A percentile compares a stretch with the other conserved stretches of the same genome.
phyloP scores from a whole-genome alignment of 2,797 vertebrate species.

The Thunnus albacares region DNA sequence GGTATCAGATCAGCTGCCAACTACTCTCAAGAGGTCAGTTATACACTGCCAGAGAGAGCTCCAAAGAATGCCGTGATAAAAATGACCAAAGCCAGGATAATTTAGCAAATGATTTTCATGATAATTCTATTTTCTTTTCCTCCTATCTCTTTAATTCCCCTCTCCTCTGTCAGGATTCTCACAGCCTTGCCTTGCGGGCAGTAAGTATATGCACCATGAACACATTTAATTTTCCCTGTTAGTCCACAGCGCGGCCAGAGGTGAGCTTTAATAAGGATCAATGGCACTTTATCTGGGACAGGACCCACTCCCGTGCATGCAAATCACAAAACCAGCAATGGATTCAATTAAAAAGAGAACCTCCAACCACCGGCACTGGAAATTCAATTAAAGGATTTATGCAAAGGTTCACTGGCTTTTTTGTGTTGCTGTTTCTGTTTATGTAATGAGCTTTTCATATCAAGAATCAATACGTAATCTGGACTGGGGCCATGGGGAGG shows the following conservation, averaged over 20 bases:
- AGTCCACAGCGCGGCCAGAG: conserved; percentile 96
- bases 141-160: conserved; percentile 58
- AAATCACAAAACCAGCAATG: conserved; percentile 95
- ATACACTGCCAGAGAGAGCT: conserved; percentile 23
- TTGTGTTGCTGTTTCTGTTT: conserved; percentile 96
- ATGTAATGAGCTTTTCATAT: conserved; percentile 99
- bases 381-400: conserved; percentile 99
- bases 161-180: conserved; percentile 70
- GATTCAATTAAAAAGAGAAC: conserved; percentile 99
- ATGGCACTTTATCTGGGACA: conserved; percentile 99
- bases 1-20: conserved; percentile 34
- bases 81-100: conserved; percentile 73
- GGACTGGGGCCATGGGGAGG: conserved; percentile 89
- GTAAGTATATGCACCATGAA: conserved; percentile 96
- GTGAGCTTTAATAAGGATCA: conserved; percentile 99
- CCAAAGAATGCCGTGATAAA: conserved; percentile 54
- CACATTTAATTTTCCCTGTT: conserved; percentile 98
- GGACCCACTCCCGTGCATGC: conserved; percentile 95
- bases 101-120: conserved; percentile 91
- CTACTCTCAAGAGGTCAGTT: conserved; percentile 26
- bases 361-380: conserved; percentile 95
- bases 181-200: conserved; percentile 90
- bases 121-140: conserved; percentile 81
- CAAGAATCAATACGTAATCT: conserved; percentile 99
- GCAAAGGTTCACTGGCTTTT: conserved; percentile 97